Base-by-base conservation (phyloP, 2,113 vertebrate genomes). In the Ifrita kowaldi region DNA sequence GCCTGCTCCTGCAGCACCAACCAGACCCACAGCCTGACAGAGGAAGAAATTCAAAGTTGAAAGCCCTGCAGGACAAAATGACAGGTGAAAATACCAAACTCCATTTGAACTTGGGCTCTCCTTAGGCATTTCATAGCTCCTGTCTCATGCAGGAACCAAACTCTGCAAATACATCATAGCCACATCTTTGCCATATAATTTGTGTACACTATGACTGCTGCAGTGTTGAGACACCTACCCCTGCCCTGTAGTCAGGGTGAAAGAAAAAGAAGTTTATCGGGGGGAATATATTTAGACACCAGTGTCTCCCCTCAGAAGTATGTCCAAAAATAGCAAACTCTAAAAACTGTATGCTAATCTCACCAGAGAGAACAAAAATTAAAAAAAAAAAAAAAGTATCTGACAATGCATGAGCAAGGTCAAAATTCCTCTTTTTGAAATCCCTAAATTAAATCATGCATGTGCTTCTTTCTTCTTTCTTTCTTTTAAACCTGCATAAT, bases 161-260 rank as follows among this genome's bases (percentile, higher is more conserved):
- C 46, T 74, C 68, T 81, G 24, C 11, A 32, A 70, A 55, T 6
- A 33, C 4, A 13, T 59, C 27, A 42, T 10, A 18, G 50, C 33
- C 22, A 46, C 27, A 50, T n/a, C 47, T 89, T 73, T 84, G 22
- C 33, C 1, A 0, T 39, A 30, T 18, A 1, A 1, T 20, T 41
- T 7, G 0, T 14, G 10, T 33, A 35, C 6, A 0, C 1, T 6
- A 3, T 8, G 27, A 32, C 15, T 71, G 60, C 39, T 37, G 13
- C 20, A 11, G 26, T 11, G 27, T 17, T 57, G 19, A 63, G 73
- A 82, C 76, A 84, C 33, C 13, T 1, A 0, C 10, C 30, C 13
- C 39, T 3, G 1, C 20, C 23, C 20, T 1, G 0, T 41, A 57
- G 18, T 47, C 27, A 56, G 28, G 16, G 16, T 42, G n/a, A 16